These are phyloP conservation scores for Tichodroma muraria DNA, from an alignment of 2,113 vertebrate species.

Conservation along the genomic window DNA sequence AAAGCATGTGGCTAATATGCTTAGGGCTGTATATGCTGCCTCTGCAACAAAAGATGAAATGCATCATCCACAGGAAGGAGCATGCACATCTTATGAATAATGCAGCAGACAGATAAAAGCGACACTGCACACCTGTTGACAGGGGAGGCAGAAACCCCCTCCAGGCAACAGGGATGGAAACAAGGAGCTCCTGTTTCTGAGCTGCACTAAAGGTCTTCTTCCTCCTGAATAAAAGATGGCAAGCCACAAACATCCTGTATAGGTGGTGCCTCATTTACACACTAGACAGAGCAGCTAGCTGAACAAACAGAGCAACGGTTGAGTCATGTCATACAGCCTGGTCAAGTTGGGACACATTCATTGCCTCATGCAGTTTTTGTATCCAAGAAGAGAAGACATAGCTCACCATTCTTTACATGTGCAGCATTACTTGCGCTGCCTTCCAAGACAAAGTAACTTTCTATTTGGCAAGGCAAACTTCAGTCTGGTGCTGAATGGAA, in stretches of 20 bases:
- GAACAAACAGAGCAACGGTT: neutral
- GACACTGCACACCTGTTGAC: neutral
- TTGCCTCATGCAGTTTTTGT: neutral
- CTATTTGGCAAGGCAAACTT: neutral
- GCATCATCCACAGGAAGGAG: neutral
- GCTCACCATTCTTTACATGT: neutral
- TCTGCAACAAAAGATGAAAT: neutral
- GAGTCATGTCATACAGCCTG: neutral
- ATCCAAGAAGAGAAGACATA: neutral
- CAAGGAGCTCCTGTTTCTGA: neutral
- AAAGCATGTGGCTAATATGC: neutral
- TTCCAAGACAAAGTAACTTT: neutral
- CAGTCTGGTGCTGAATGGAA: neutral
- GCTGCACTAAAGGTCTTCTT: accelerated
- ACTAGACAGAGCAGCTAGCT: neutral
- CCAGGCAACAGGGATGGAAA: neutral
- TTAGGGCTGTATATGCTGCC: no score
- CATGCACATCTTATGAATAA: neutral
- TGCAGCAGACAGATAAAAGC: neutral
- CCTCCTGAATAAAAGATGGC: neutral
- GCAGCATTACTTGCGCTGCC: neutral
- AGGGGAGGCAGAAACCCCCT: neutral
- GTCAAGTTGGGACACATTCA: neutral
- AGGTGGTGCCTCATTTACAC: neutral
- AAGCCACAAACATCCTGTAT: neutral